Base-by-base conservation (phyloP, 2,113 vertebrate genomes). In the Oceanites oceanicus region DNA sequence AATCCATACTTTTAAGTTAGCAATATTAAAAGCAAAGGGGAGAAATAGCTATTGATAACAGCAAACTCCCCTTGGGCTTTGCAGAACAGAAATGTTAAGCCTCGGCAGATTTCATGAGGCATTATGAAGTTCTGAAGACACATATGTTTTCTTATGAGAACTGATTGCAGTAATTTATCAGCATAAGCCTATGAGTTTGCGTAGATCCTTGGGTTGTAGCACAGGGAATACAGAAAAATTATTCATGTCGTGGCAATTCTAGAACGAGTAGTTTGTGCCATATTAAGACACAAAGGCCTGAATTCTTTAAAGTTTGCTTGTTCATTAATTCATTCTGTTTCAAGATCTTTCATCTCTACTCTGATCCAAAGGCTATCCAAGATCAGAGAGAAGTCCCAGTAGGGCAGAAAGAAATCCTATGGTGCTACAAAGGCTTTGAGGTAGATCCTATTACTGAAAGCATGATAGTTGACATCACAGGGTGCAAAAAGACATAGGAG, bases 261-360 rank as follows among this genome's bases (percentile, higher is more conserved):
- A 84, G 94, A 96, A 53, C 49, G 81, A 74, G 56, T 81, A 88
- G 27, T 79, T 96, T 97, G 42, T 94, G 53, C 63, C 73, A 76
- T 84, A 79, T 65, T 76, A 95, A 93, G 77, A 84, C 26, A 94
- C 42, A 95, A 92, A 94, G n/a, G 14, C 25, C 34, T 76, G 15
- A 83, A 84, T 94, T 92, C 38, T 84, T 96, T 91, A 86, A 88
- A 94, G 50, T 78, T 55, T 96, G 10, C 61, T 97, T 90, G 66
- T 88, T 95, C 75, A 94, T 97, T 96, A 91, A 96, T 96, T 97
- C 67, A 97, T 97, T 98, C 91, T 5, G 19, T 97, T 98, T 98
- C 90, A 97, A 97, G 73, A 82, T 55, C 30, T 88, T 67, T 96
- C 84, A 94, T 61, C 44, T 65, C 34, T 45, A 82, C 29, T 42